Evolutionary conservation across 1,140 invertebrate species (phyloP), one percentile per base, ranked within the genome.

Genomic region (Sycophaga agraensis): DNA sequence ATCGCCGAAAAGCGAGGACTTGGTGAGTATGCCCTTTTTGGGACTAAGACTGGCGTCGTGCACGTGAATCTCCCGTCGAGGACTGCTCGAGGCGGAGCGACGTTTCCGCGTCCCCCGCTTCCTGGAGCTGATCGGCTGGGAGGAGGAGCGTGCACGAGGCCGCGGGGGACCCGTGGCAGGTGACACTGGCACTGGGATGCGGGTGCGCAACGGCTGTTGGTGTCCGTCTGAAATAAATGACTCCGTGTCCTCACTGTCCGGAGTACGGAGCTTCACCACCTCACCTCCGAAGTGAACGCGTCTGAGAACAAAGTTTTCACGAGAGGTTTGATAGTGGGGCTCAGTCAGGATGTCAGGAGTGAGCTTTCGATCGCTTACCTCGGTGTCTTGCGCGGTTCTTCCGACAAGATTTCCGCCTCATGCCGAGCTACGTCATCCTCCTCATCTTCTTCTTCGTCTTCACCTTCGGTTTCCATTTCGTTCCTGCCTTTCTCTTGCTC

Each of bases 241-340:
- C 19, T 70, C 69, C 0, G 73, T 69, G 9, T 79, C 81, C 66
- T 92, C 90, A 69, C 89, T 91, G 64, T 93, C 91, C 1, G 91
- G 91, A 12, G 91, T 93, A 49, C 90, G 82, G 69, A 93, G 82
- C 79, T 92, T 92, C 0, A 92, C 86, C 46, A 90, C 84, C 80
- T 92, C 91, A 8, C 91, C 91, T 1, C 91, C 91, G 69, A 93
- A 93, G 26, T 89, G 85, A 1, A 93, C 91, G 68, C 89, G 84
- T 55, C 80, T 74, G 21, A 9, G 1, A 31, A 50, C 28, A 6
- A 31, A 4, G 28, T 31, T 4, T 31, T 6, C 28, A 31, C 28
- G 28, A 4, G 28, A 6, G 11, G 11, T n/a, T n/a, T n/a, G n/a
- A n/a, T n/a, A n/a, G n/a, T n/a, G n/a, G n/a, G n/a, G n/a, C n/a